phyloP scores from a whole-genome alignment of 2,797 vertebrate genomes.

The Schizothorax lantsangensis region DNA sequence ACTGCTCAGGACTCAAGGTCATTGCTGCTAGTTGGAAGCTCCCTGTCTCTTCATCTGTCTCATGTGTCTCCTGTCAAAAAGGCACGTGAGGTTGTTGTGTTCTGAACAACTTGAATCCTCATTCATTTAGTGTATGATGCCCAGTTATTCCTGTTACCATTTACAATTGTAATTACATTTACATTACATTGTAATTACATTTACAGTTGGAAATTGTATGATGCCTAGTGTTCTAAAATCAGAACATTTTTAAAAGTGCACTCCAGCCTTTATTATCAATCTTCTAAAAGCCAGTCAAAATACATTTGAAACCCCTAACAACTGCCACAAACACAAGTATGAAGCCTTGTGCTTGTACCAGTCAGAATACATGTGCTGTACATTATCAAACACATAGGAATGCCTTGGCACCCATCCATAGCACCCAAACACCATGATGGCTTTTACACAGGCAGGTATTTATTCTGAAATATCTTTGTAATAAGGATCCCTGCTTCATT shows the following conservation, averaged over 20 bases:
- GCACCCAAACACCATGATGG: background rate
- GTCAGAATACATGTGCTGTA: background rate
- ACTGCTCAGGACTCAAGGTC: constrained; percentile 30
- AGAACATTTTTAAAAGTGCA: background rate
- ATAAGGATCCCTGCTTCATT: constrained; percentile 14
- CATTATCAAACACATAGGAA: constrained; percentile 15
- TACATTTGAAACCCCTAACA: background rate
- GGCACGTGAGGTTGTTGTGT: background rate
- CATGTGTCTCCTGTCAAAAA: background rate
- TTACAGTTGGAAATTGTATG: background rate
- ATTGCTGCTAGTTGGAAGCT: background rate
- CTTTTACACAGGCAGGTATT: constrained; percentile 11
- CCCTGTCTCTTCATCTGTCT: background rate
- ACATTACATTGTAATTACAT: background rate
- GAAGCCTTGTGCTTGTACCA: background rate
- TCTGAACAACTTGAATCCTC: background rate
- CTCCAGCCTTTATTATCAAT: background rate
- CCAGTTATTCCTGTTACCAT: background rate
- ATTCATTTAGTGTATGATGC: background rate
- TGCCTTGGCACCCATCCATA: background rate
- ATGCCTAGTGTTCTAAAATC: background rate
- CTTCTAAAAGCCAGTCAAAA: background rate
- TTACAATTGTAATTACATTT: background rate
- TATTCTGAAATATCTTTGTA: constrained; percentile 1
- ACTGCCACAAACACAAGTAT: background rate